phyloP scores from a whole-genome alignment of 2,113 vertebrate genomes.

The Rhinogobius similis region DNA sequence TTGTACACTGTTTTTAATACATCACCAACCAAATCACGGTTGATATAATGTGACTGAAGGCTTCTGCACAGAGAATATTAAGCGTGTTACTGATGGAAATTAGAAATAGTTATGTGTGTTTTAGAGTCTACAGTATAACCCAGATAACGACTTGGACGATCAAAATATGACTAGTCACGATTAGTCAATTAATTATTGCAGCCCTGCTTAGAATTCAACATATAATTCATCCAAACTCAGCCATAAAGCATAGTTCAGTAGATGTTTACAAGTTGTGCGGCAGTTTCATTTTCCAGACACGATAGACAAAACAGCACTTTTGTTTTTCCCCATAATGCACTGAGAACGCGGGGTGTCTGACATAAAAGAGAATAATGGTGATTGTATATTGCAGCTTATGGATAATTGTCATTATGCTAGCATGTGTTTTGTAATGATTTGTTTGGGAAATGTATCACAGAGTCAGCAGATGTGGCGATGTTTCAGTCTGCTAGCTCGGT shows the following conservation, averaged over 20 bases:
- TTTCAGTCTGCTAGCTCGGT: conserved; percentile 31
- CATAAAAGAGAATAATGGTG: conserved; percentile 9
- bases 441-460: conserved; percentile 30
- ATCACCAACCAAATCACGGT: too few species aligned
- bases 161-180: too few species aligned
- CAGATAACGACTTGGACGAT: too few species aligned
- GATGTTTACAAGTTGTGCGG: conserved; percentile 1
- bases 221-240: background rate
- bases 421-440: conserved; percentile 52
- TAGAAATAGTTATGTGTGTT: too few species aligned
- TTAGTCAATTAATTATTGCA: too few species aligned
- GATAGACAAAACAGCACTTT: background rate
- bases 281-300: background rate
- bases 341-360: background rate
- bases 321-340: conserved; percentile 7
- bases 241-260: background rate
- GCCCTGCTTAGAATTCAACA: background rate
- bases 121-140: too few species aligned
- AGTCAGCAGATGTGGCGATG: conserved; percentile 46
- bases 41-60: too few species aligned
- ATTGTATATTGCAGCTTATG: conserved; percentile 21
- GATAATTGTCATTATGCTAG: conserved; percentile 35
- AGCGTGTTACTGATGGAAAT: too few species aligned
- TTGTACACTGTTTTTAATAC: too few species aligned
- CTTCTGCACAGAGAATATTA: too few species aligned